Conservation (phyloP, 2,888 invertebrate genomes). For the Leptura quadrifasciata region DNA sequence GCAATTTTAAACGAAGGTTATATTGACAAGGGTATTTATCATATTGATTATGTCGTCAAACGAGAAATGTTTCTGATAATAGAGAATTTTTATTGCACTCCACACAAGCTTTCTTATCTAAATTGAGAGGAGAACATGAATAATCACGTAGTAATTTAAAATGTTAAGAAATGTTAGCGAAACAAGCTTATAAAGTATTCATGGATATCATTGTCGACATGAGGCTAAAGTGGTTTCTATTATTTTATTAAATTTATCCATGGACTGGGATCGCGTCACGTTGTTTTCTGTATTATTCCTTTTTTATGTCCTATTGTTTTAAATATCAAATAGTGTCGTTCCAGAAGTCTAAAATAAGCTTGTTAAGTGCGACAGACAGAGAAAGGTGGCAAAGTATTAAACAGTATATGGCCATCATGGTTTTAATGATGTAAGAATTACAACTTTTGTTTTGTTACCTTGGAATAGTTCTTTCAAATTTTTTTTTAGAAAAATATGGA, state of each 20-base stretch:
- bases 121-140: conserved; percentile 41
- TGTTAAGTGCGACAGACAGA: too few relatives aligned
- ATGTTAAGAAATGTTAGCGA: conserved; percentile 21
- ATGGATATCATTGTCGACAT: conserved; percentile 1
- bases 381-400: too few relatives aligned
- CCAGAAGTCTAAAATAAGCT: too few relatives aligned
- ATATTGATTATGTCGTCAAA: conserved; percentile 45
- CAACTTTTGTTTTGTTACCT: too few relatives aligned
- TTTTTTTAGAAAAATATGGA: too few relatives aligned
- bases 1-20: conserved; percentile 40
- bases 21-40: conserved; percentile 43
- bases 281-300: too few relatives aligned
- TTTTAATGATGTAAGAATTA: too few relatives aligned
- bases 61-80: conserved; percentile 45
- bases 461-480: too few relatives aligned
- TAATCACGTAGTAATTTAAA: conserved; percentile 37
- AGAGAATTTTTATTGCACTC: conserved; percentile 33
- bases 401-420: too few relatives aligned
- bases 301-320: too few relatives aligned
- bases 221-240: neutral
- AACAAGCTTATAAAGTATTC: conserved; percentile 28
- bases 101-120: conserved; percentile 36
- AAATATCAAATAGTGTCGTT: too few relatives aligned
- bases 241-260: neutral
- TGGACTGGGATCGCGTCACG: too few relatives aligned